These are phyloP conservation scores for Drosophila rufa DNA, from an alignment of 1,140 invertebrate species.

Conservation along the genomic window DNA sequence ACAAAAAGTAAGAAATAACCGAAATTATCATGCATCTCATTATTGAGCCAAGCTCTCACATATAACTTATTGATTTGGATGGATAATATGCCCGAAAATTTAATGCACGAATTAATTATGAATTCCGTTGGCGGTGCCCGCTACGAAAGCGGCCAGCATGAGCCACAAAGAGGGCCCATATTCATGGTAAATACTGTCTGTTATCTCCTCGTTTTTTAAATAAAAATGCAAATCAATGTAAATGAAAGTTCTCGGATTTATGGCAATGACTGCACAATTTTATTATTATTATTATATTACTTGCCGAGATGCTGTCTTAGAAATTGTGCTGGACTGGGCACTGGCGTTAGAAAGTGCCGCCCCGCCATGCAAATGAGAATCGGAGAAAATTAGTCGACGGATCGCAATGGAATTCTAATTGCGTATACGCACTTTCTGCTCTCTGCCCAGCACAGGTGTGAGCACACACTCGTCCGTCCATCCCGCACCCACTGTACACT, in stretches of 20 bases:
- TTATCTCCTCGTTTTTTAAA: constrained; percentile 11
- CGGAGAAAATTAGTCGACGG: constrained; percentile 32
- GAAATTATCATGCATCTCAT: constrained; percentile 52
- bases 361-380: constrained; percentile 51
- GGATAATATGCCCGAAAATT: constrained; percentile 44
- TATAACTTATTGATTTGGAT: constrained; percentile 55
- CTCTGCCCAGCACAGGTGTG: not conserved
- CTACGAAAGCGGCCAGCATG: constrained; percentile 67
- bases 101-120: constrained; percentile 78
- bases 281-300: constrained; percentile 7
- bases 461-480: not conserved
- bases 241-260: constrained; percentile 53
- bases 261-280: not conserved
- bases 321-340: not conserved
- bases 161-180: constrained; percentile 22
- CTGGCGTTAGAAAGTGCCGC: constrained; percentile 44
- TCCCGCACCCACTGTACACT: not conserved
- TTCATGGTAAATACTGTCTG: constrained; percentile 36
- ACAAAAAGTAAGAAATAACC: constrained; percentile 10
- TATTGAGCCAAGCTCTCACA: constrained; percentile 48
- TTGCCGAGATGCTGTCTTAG: constrained; percentile 20
- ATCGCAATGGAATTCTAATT: constrained; percentile 57
- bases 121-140: constrained; percentile 74
- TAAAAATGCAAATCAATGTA: constrained; percentile 17
- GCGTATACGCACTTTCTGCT: constrained; percentile 50